Evolutionary conservation across 1,140 invertebrate genomes (phyloP).

Genomic region (Doryteuthis pealeii): DNA sequence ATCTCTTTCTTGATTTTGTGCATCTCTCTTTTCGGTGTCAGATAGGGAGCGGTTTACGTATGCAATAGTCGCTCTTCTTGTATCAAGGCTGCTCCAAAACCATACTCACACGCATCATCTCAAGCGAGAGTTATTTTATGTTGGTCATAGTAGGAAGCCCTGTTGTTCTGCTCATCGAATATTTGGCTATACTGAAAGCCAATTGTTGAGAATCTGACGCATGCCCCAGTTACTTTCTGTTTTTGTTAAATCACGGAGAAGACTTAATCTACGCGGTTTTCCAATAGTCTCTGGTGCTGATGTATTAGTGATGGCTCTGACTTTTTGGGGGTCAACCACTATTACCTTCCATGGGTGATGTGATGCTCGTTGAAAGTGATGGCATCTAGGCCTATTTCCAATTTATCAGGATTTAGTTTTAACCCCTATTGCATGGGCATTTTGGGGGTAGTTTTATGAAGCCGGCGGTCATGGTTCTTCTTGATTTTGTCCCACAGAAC

Average conservation of each 20-base stretch:
- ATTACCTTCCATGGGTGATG: not conserved
- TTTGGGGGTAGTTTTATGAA: too few species aligned
- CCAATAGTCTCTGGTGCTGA: constrained; percentile 9
- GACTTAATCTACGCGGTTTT: constrained; percentile 18
- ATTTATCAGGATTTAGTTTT: not conserved
- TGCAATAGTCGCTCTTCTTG: constrained; percentile 53
- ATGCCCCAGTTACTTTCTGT: not conserved
- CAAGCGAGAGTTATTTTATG: constrained; percentile 19
- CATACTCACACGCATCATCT: constrained; percentile 54
- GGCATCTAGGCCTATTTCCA: not conserved
- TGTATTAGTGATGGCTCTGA: not conserved
- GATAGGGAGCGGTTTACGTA: constrained; percentile 55
- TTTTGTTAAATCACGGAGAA: not conserved
- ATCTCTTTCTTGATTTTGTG: constrained; percentile 62
- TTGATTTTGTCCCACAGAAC: not conserved
- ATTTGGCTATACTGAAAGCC: not conserved
- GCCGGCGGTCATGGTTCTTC: not conserved
- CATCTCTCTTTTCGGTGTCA: constrained; percentile 48
- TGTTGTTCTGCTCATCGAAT: not conserved
- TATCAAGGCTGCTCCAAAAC: constrained; percentile 55
- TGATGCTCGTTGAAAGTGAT: not conserved
- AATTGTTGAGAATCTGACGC: too few species aligned
- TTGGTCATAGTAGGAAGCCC: not conserved
- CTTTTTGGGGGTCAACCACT: not conserved
- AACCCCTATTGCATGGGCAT: too few species aligned